Base-by-base conservation (phyloP, 1,140 invertebrate species). In the Ruditapes philippinarum region DNA sequence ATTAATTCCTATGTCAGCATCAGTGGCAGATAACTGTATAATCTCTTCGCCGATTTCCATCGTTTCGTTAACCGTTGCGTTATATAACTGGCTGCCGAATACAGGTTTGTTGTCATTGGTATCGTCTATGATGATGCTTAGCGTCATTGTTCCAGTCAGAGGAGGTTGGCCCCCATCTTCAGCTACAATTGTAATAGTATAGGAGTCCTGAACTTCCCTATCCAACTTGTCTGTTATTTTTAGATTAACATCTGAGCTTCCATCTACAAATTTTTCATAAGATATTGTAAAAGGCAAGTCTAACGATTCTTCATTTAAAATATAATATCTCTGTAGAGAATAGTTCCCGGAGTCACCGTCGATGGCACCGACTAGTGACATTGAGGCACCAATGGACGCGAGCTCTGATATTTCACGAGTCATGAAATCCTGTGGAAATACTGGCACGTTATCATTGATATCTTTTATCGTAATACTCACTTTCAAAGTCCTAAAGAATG, bases 101-200 rank as follows among this genome's bases (percentile, higher is more conserved):
- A 97, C 97, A 1, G 98, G 98, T 92, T 98, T 96, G 96, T 98
- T 98, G 96, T 99, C 99, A 95, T 99, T 99, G 22, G 99, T 96
- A 94, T 99, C 99, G 97, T 92, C 90, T 11, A 96, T 93, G 49
- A 85, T 89, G 0, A 96, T 89, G 36, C 89, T 91, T 11, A 95
- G 90, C 2, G 90, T 70, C 49, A 93, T 84, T 40, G 92, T 92
- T 65, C 93, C 93, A 36, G 97, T 97, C 92, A 94, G 97, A 97
- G 28, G 98, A 97, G 89, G 98, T 98, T 91, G 96, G 97, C 98
- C 98, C 85, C 97, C 97, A 96, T 99, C 99, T 40, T 97, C 98
- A 31, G 98, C 98, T 42, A 98, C 97, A 62, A 99, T 97, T n/a
- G 97, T 97, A 86, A 99, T 88, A 0, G 98, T 97, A 95, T 98